Percentiles rank a stretch among this genome's conserved stretches.
These are phyloP conservation scores for Schizaphis graminum DNA, from an alignment of 2,888 invertebrate species.

Conservation along the genomic window DNA sequence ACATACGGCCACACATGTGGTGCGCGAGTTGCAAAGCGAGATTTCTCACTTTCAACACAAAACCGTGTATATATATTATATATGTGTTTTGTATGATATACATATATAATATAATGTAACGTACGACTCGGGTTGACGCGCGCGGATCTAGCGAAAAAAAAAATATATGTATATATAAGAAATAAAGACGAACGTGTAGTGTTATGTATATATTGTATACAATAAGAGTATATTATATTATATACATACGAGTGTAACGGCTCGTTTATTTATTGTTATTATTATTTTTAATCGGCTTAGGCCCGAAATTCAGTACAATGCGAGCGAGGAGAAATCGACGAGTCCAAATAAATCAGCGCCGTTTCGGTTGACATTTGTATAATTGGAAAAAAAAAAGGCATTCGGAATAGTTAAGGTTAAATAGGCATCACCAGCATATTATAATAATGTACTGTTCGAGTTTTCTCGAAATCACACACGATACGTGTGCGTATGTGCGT, in stretches of 20 bases:
- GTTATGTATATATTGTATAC: neutral
- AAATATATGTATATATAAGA: neutral
- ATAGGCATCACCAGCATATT: neutral
- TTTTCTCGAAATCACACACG: neutral
- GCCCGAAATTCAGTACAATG: neutral
- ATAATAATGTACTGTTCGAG: neutral
- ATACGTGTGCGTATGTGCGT: neutral
- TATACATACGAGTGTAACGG: neutral
- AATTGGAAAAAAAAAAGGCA: neutral
- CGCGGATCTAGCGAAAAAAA: neutral
- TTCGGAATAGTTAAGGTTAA: neutral
- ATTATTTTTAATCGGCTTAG: neutral
- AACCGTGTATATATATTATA: too few species aligned
- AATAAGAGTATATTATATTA: neutral
- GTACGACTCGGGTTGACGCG: neutral
- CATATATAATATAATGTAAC: neutral
- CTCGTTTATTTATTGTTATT: neutral
- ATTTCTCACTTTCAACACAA: constrained; percentile 14
- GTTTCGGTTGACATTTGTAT: neutral
- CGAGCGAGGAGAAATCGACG: neutral
- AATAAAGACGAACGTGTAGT: neutral
- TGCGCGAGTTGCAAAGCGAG: neutral
- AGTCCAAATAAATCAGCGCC: neutral
- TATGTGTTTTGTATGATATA: neutral
- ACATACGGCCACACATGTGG: constrained; percentile 1